Percentiles rank a stretch among this genome's conserved stretches.
Conservation (phyloP, 2,113 vertebrate species). For the Lophotis ruficrista region DNA sequence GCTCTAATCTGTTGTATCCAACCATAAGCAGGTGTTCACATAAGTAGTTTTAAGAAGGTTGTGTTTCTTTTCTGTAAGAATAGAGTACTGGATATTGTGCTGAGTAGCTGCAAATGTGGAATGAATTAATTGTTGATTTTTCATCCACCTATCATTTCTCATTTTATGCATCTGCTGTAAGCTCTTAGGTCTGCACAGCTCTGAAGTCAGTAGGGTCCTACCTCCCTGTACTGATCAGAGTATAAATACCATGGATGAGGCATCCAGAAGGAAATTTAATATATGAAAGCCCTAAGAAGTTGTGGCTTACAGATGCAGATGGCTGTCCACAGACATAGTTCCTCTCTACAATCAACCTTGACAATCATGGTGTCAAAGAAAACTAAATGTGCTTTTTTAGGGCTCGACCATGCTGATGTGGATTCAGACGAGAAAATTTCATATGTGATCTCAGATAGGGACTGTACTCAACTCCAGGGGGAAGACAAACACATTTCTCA, state of each 20-base stretch:
- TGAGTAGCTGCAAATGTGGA: not conserved
- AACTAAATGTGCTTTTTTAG: not conserved
- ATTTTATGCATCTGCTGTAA: not conserved
- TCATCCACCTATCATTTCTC: not conserved
- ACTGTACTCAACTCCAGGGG: too few species aligned
- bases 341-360: not conserved
- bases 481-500: too few species aligned
- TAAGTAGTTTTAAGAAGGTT: not conserved
- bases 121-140: not conserved
- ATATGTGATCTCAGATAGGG: too few species aligned
- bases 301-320: not conserved
- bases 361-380: not conserved
- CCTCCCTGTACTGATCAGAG: not conserved
- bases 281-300: not conserved
- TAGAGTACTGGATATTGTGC: not conserved
- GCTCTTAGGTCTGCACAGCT: not conserved
- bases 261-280: not conserved
- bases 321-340: not conserved
- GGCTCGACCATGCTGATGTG: not conserved
- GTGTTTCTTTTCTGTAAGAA: not conserved
- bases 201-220: not conserved
- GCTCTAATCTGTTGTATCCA: not conserved
- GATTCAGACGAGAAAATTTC: not conserved
- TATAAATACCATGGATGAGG: not conserved
- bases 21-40: not conserved